These are phyloP conservation scores for Myathropa florea DNA, from an alignment of 2,888 invertebrate species.

Conservation along the genomic window DNA sequence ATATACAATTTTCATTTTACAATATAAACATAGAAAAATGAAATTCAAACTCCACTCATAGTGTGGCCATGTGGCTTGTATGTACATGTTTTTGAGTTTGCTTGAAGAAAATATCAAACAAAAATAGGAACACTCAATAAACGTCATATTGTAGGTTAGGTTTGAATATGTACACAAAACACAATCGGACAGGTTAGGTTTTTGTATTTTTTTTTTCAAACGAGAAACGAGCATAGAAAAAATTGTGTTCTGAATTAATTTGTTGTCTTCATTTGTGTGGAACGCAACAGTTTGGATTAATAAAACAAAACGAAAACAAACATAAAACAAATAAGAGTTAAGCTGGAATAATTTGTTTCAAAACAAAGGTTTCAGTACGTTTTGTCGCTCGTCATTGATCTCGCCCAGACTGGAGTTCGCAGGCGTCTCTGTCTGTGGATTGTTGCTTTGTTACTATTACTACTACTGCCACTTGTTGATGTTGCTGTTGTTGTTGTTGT, in stretches of 20 bases:
- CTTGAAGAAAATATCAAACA: slow-evolving; percentile 37
- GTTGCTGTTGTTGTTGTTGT: slow-evolving; percentile 69
- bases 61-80: slow-evolving; percentile 39
- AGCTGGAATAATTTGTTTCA: slow-evolving; percentile 35
- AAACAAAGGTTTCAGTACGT: slow-evolving; percentile 77
- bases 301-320: slow-evolving; percentile 18
- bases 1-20: slow-evolving; percentile 42
- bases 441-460: slow-evolving; percentile 81
- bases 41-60: slow-evolving; percentile 58
- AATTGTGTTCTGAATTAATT: slow-evolving; percentile 33
- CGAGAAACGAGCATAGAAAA: slow-evolving; percentile 56
- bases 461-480: slow-evolving; percentile 76
- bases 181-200: slow-evolving; percentile 8
- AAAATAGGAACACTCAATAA: slow-evolving; percentile 50
- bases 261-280: slow-evolving; percentile 28
- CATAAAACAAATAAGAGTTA: slow-evolving; percentile 9
- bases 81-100: slow-evolving; percentile 11
- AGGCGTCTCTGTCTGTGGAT: slow-evolving; percentile 87
- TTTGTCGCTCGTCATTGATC: slow-evolving; percentile 85
- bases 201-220: background rate
- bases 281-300: slow-evolving; percentile 53
- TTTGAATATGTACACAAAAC: slow-evolving; percentile 52
- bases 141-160: slow-evolving; percentile 34
- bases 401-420: slow-evolving; percentile 91
- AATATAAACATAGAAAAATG: slow-evolving; percentile 18